These are phyloP conservation scores for Agrochola litura DNA, from an alignment of 2,888 invertebrate genomes.

Conservation along the genomic window DNA sequence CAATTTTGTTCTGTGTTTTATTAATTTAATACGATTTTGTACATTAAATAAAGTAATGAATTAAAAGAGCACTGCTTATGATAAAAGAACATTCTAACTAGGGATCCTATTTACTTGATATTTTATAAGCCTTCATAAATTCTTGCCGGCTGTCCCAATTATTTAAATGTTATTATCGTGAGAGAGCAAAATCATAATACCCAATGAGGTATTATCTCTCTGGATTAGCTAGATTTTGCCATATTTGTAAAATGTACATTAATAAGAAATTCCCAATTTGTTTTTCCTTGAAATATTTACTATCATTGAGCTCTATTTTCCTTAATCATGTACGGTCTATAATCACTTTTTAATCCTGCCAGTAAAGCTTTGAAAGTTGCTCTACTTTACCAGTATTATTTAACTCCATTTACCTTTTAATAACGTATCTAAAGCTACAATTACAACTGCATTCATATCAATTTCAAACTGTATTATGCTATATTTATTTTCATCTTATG, in stretches of 20 bases:
- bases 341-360: no score
- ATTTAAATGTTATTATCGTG: neutral
- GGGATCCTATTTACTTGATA: neutral
- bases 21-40: neutral
- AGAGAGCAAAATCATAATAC: neutral
- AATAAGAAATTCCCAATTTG: neutral
- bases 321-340: no score
- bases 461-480: no score
- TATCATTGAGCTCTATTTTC: no score
- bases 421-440: neutral
- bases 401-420: no score
- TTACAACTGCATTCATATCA: neutral
- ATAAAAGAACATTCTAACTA: neutral
- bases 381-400: neutral
- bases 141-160: no score
- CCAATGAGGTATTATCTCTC: no score
- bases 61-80: no score
- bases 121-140: neutral
- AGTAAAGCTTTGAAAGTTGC: neutral
- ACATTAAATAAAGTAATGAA: no score
- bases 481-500: no score
- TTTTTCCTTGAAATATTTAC: no score
- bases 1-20: slow-evolving; percentile 55
- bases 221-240: neutral
- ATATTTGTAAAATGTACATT: neutral